These are phyloP conservation scores for Prenolepis imparis DNA, from an alignment of 2,888 invertebrate species.

Conservation along the genomic window DNA sequence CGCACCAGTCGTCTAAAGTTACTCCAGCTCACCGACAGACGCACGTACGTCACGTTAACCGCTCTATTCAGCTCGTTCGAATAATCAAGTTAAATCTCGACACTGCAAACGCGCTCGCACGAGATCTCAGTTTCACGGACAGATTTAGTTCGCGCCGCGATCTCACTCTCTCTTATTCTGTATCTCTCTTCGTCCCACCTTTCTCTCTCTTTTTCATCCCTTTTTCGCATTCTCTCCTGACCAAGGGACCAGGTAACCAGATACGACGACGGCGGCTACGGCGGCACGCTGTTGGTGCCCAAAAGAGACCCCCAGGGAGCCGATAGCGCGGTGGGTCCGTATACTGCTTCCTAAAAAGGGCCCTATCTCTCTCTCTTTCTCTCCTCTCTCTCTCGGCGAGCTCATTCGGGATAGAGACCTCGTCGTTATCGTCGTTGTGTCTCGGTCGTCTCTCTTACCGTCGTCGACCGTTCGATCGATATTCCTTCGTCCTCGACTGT, in stretches of 20 bases:
- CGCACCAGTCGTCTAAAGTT: slow-evolving; percentile 16
- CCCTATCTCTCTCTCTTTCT: too few relatives aligned
- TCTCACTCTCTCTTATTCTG: slow-evolving; percentile 42
- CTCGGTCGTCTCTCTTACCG: slow-evolving; percentile 39
- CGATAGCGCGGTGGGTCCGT: slow-evolving; percentile 66
- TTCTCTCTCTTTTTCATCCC: slow-evolving; percentile 46
- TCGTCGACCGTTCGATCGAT: slow-evolving; percentile 58
- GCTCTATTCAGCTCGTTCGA: slow-evolving; percentile 30
- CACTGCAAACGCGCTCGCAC: slow-evolving; percentile 60
- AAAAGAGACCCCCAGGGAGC: slow-evolving; percentile 76
- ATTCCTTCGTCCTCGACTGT: slow-evolving; percentile 55
- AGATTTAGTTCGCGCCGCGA: slow-evolving; percentile 70
- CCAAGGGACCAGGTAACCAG: slow-evolving; percentile 72
- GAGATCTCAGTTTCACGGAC: slow-evolving; percentile 64
- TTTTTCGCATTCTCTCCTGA: slow-evolving; percentile 56
- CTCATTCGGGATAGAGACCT: slow-evolving; percentile 66
- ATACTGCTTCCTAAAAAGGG: slow-evolving; percentile 50
- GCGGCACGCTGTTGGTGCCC: slow-evolving; percentile 73
- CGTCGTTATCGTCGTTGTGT: slow-evolving; percentile 44
- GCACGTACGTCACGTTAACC: slow-evolving; percentile 23
- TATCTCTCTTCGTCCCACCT: slow-evolving; percentile 58
- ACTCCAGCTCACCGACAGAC: not conserved
- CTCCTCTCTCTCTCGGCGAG: slow-evolving; percentile 19
- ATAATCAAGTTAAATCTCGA: slow-evolving; percentile 53
- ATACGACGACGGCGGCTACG: slow-evolving; percentile 74